Conservation (phyloP, 2,113 vertebrate genomes). For the Macquaria australasica region DNA sequence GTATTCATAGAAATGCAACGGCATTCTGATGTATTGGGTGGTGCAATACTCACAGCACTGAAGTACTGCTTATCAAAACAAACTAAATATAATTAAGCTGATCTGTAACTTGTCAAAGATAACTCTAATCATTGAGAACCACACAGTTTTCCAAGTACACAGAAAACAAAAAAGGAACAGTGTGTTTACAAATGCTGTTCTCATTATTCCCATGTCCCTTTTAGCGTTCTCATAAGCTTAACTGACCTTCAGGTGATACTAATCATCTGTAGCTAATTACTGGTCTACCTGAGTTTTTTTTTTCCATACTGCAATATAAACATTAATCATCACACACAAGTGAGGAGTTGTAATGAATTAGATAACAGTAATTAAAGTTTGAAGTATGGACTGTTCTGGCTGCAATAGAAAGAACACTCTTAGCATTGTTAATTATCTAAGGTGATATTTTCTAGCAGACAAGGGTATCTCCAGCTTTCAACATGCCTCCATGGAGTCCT, state of each 20-base stretch:
- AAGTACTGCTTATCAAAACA: constrained; percentile 23
- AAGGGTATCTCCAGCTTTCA: constrained; percentile 23
- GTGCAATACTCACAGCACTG: neutral
- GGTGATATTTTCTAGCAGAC: constrained; percentile 54
- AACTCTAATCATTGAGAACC: constrained; percentile 35
- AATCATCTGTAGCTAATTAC: constrained; percentile 77
- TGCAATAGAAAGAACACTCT: constrained; percentile 45
- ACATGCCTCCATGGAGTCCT: neutral
- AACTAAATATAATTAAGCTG: constrained; percentile 7
- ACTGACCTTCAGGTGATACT: constrained; percentile 71
- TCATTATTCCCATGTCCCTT: constrained; percentile 44
- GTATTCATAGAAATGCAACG: neutral
- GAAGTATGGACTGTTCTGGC: constrained; percentile 49
- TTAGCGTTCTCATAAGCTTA: constrained; percentile 44
- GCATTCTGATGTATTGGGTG: constrained; percentile 1
- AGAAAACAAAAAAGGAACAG: constrained; percentile 8
- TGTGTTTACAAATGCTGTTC: constrained; percentile 29
- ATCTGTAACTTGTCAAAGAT: constrained; percentile 1
- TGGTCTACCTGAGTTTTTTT: constrained; percentile 59
- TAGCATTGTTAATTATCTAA: constrained; percentile 56
- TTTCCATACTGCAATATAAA: constrained; percentile 52
- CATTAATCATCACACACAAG: constrained; percentile 68
- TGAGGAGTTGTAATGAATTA: constrained; percentile 63
- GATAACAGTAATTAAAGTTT: constrained; percentile 73
- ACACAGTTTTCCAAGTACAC: constrained; percentile 4